Percentiles rank a stretch among this genome's conserved stretches.
These are phyloP conservation scores for Halcyon smyrnensis DNA, from an alignment of 2,797 vertebrate genomes.

Conservation along the genomic window DNA sequence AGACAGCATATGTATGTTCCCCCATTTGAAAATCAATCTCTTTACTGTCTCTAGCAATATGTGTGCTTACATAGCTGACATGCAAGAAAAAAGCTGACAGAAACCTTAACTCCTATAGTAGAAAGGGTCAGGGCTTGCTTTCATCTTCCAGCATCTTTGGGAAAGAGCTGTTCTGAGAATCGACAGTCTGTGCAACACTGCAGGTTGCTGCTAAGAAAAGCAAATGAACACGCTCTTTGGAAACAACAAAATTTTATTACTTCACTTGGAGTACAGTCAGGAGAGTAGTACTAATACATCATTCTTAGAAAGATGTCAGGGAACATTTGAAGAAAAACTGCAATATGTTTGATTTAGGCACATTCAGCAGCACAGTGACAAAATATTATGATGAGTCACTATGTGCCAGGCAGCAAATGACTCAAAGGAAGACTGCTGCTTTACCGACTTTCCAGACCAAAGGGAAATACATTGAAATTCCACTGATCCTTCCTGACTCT, in stretches of 20 bases:
- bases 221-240: neutral
- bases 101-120: neutral
- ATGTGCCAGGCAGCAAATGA: slow-evolving; percentile 1
- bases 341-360: neutral
- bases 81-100: neutral
- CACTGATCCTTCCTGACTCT: neutral
- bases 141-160: neutral
- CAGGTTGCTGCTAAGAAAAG: neutral
- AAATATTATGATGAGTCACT: neutral
- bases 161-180: neutral
- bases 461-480: neutral
- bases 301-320: slow-evolving; percentile 22
- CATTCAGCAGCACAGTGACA: neutral
- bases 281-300: neutral
- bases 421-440: neutral
- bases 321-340: slow-evolving; percentile 3
- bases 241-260: slow-evolving; percentile 44
- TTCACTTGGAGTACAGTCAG: slow-evolving; percentile 20
- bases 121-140: neutral
- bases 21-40: neutral
- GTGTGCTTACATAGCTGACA: neutral
- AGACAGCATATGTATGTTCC: neutral
- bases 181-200: neutral
- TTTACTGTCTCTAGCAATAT: neutral
- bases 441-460: neutral